A percentile compares a stretch with the other conserved stretches of the same genome.
These are phyloP conservation scores for Rhynchophorus ferrugineus DNA, from an alignment of 1,140 invertebrate species.

Conservation along the genomic window DNA sequence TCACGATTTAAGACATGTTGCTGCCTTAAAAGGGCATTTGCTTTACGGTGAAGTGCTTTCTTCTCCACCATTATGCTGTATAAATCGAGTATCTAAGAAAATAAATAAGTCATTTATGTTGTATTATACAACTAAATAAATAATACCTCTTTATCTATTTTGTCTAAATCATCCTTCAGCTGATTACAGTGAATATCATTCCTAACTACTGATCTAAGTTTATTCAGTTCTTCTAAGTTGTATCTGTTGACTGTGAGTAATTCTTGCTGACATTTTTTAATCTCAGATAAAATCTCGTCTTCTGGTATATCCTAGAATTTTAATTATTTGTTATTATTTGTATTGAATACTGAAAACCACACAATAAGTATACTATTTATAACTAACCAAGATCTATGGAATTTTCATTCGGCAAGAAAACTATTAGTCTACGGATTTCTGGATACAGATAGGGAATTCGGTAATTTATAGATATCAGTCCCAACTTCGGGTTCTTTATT, in stretches of 20 bases:
- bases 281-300: slow-evolving; percentile 79
- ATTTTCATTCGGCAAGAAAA: no score
- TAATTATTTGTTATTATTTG: no score
- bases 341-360: no score
- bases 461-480: no score
- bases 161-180: slow-evolving; percentile 58
- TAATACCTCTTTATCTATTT: slow-evolving; percentile 60
- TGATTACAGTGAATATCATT: slow-evolving; percentile 61
- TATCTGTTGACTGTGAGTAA: slow-evolving; percentile 60
- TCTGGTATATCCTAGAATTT: slow-evolving; percentile 42
- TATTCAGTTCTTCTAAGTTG: slow-evolving; percentile 59
- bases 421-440: no score
- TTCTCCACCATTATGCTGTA: slow-evolving; percentile 33
- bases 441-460: no score
- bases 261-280: slow-evolving; percentile 78
- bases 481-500: no score
- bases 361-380: no score
- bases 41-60: slow-evolving; percentile 28
- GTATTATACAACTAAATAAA: slow-evolving; percentile 7
- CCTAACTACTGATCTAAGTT: slow-evolving; percentile 50
- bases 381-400: no score
- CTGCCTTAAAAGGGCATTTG: slow-evolving; percentile 32
- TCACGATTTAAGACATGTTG: slow-evolving; percentile 30
- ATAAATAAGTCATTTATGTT: slow-evolving; percentile 1
- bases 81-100: slow-evolving; percentile 33